These are phyloP conservation scores for Gasterosteus aculeatus DNA, from an alignment of 2,113 vertebrate genomes.

Conservation along the genomic window DNA sequence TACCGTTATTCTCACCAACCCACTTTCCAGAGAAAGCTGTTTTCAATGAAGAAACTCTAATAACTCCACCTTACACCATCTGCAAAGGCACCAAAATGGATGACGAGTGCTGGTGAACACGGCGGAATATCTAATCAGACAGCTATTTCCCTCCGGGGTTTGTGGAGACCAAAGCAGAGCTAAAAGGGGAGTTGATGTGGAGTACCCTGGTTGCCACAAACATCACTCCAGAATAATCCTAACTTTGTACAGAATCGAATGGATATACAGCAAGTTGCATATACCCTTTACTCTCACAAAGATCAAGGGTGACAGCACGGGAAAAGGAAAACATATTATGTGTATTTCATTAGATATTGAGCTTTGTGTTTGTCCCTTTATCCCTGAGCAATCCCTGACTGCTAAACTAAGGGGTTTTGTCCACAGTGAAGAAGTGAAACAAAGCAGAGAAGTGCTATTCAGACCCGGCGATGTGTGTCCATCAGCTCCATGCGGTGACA, in stretches of 20 bases:
- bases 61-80: background rate
- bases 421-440: constrained; percentile 61
- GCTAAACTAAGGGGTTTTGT: constrained; percentile 60
- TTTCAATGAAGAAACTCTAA: background rate
- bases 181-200: background rate
- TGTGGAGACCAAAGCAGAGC: background rate
- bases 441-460: constrained; percentile 54
- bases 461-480: constrained; percentile 69
- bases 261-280: background rate
- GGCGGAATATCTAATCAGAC: background rate
- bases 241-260: background rate
- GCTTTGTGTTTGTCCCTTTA: background rate
- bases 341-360: constrained; percentile 3
- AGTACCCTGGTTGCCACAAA: background rate
- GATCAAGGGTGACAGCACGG: background rate
- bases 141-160: background rate
- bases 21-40: background rate
- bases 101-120: background rate
- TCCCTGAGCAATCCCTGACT: constrained; percentile 27
- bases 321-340: background rate
- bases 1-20: background rate
- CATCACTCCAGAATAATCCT: background rate
- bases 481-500: constrained; percentile 68
- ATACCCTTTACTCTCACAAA: background rate
- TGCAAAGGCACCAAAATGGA: background rate